Evolutionary conservation across 1,140 invertebrate species (phyloP).

Genomic region (Drosophila triauraria): DNA sequence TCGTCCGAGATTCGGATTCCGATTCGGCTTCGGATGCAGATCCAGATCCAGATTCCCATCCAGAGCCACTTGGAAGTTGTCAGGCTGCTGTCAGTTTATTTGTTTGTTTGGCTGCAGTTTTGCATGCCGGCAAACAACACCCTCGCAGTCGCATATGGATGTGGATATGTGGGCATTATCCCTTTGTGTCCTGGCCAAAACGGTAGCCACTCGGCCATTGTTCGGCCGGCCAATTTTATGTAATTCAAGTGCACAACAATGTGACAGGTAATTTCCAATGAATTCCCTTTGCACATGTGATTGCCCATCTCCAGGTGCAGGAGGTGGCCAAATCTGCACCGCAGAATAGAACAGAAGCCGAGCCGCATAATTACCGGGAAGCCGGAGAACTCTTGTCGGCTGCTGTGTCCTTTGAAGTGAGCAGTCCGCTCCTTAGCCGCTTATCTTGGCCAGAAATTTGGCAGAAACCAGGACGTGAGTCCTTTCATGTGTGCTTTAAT

Average conservation of each 20-base stretch:
- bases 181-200: constrained; percentile 40
- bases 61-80: constrained; percentile 55
- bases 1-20: constrained; percentile 29
- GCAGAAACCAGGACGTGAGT: constrained; percentile 19
- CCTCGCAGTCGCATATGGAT: constrained; percentile 26
- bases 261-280: constrained; percentile 72
- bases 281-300: constrained; percentile 68
- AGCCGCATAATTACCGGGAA: constrained; percentile 73
- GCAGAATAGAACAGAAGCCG: constrained; percentile 48
- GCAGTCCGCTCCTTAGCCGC: constrained; percentile 60
- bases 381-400: constrained; percentile 32
- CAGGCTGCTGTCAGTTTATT: constrained; percentile 52
- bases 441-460: constrained; percentile 58
- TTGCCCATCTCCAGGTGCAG: constrained; percentile 42
- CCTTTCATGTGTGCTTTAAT: constrained; percentile 62
- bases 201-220: constrained; percentile 69
- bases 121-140: constrained; percentile 60
- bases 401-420: constrained; percentile 45
- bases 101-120: constrained; percentile 80
- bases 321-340: constrained; percentile 51
- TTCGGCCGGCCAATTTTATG: constrained; percentile 72
- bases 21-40: constrained; percentile 19
- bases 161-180: constrained; percentile 52
- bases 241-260: constrained; percentile 83
- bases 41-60: constrained; percentile 15